Base-by-base conservation (phyloP, 2,888 invertebrate genomes). In the Axea sp. region DNA sequence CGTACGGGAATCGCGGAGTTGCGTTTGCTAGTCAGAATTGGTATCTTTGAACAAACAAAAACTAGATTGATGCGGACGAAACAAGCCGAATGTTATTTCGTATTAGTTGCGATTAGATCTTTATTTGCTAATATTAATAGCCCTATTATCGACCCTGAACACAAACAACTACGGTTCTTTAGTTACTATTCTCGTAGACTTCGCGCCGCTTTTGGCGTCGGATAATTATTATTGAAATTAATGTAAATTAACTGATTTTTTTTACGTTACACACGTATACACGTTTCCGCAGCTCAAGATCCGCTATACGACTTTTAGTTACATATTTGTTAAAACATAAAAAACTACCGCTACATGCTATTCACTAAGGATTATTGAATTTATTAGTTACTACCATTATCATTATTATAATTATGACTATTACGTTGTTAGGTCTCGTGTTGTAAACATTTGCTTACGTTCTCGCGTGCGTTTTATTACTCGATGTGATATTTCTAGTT, bases 1-100 rank as follows among this genome's bases (percentile, higher is more conserved):
- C 81, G 84, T 76, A 77, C 77, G 47, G 82, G 83, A 78, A 80
- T 80, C 80, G 81, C 82, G 78, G 77, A 81, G 80, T 85, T 84
- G 86, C 79, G 86, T 86, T 86, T 86, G 83, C 87, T 87, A 86
- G 86, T 87, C 87, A 86, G 84, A 86, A 87, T 86, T 86, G 84
- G 85, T 85, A 84, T 78, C 51, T 76, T 75, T 62, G 72, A 76
- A 67, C 68, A 55, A 60, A 69, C 71, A 76, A 75, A 75, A 80
- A 7, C 17, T 68, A 37, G 59, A 43, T 49, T 26, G 37, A 47
- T 26, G 51, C 37, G 53, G 28, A 53, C 12, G 71, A 72, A 78
- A 79, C 79, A 79, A 78, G 79, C 76, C 81, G 81, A 77, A 74
- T 77, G 76, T 78, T 81, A 80, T 53, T 64, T 76, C 75, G 73